A percentile compares a stretch with the other conserved stretches of the same genome.
phyloP scores from a whole-genome alignment of 37 sponge, comb jelly and placozoan genomes.

The Chondrosia reniformis region DNA sequence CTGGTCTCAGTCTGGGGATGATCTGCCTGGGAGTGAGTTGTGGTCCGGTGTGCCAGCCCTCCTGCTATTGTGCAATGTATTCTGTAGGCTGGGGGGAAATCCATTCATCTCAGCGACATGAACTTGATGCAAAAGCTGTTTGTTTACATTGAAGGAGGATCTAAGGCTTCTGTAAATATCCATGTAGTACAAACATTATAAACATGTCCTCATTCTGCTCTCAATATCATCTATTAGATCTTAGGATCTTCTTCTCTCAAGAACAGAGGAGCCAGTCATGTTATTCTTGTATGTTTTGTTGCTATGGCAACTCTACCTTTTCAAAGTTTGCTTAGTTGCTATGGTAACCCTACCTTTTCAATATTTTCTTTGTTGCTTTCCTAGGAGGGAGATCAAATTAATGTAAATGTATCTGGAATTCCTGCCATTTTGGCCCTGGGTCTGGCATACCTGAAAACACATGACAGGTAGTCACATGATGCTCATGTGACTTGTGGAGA shows the following conservation, averaged over 20 bases:
- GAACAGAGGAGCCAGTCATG: conserved; percentile 26
- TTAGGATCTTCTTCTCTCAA: not conserved
- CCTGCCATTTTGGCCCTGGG: conserved; percentile 89
- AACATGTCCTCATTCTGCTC: not conserved
- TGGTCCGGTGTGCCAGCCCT: not conserved
- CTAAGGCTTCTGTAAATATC: conserved; percentile 20
- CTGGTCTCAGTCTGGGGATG: conserved; percentile 89
- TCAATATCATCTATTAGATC: not conserved
- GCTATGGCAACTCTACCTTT: not conserved
- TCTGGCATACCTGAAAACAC: conserved; percentile 86
- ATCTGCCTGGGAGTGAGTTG: conserved; percentile 52
- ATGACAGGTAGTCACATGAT: conserved; percentile 52
- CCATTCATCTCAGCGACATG: conserved; percentile 31
- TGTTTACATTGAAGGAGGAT: conserved; percentile 70
- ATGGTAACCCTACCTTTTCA: not conserved
- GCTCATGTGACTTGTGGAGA: too few relatives aligned
- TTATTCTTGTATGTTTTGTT: conserved; percentile 15
- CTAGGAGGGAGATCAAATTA: conserved; percentile 74
- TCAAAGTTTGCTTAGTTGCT: not conserved
- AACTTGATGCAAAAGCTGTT: conserved; percentile 49
- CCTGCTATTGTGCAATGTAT: not conserved
- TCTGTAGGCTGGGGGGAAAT: not conserved
- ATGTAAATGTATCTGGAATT: conserved; percentile 76
- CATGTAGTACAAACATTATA: not conserved
- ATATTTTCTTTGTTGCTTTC: not conserved